These are phyloP conservation scores for Formica exsecta DNA, from an alignment of 1,140 invertebrate species.

Conservation along the genomic window DNA sequence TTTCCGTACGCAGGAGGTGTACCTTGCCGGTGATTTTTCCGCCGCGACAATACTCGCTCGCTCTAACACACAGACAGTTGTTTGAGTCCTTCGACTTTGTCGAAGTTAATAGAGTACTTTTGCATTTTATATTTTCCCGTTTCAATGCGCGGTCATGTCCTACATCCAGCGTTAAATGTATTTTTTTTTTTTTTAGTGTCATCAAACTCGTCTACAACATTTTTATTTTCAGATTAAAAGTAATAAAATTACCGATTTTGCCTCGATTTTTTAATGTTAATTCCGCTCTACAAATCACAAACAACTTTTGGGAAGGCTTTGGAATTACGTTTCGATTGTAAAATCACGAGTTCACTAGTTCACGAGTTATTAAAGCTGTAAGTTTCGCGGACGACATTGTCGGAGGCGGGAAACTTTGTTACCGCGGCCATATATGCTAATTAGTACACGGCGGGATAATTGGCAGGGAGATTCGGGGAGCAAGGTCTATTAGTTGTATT, in stretches of 20 bases:
- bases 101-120: slow-evolving; percentile 35
- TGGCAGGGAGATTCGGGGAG: slow-evolving; percentile 69
- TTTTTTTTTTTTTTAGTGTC: neutral
- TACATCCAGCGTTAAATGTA: neutral
- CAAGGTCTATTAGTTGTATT: slow-evolving; percentile 66
- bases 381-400: slow-evolving; percentile 34
- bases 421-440: slow-evolving; percentile 54
- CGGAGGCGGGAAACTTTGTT: slow-evolving; percentile 39
- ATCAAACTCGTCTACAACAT: neutral
- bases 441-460: slow-evolving; percentile 70
- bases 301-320: neutral
- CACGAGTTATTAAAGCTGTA: slow-evolving; percentile 33
- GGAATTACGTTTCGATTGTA: neutral
- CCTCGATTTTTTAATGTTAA: too few species aligned
- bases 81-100: neutral
- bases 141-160: neutral
- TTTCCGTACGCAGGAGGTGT: slow-evolving; percentile 37
- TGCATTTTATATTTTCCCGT: slow-evolving; percentile 9
- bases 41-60: neutral
- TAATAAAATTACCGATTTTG: neutral
- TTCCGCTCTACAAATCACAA: neutral
- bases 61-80: slow-evolving; percentile 20
- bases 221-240: neutral
- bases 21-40: slow-evolving; percentile 50
- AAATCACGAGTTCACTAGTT: neutral